Percentiles rank a stretch among this genome's conserved stretches.
phyloP scores from a whole-genome alignment of 2,797 vertebrate species.

The Garrulus glandarius region DNA sequence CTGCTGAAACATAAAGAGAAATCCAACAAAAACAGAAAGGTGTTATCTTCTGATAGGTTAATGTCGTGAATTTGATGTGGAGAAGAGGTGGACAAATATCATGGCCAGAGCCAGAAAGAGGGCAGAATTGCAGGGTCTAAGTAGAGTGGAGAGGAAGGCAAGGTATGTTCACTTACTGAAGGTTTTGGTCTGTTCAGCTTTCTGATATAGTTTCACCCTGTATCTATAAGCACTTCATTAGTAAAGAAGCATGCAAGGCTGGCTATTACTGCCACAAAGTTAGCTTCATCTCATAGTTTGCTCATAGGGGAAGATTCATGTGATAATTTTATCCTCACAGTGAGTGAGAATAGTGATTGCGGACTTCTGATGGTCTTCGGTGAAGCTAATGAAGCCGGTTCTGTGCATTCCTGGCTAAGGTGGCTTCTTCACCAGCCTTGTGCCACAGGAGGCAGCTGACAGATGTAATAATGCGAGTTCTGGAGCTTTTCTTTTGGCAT shows the following conservation, averaged over 20 bases:
- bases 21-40: background rate
- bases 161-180: background rate
- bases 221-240: background rate
- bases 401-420: background rate
- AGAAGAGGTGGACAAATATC: background rate
- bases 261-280: background rate
- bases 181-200: background rate
- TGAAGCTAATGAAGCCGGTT: background rate
- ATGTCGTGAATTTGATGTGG: background rate
- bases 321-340: background rate
- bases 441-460: background rate
- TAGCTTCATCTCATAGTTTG: background rate
- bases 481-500: background rate
- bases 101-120: background rate
- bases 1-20: background rate
- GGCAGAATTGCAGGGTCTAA: background rate
- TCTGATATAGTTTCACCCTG: background rate
- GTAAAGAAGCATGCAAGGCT: background rate
- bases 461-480: background rate
- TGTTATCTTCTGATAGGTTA: background rate
- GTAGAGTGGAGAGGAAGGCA: background rate
- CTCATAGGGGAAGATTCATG: background rate
- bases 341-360: rapidly evolving
- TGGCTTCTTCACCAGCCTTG: background rate
- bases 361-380: background rate